Conservation (phyloP, 2,888 invertebrate genomes). For the Sinelater perroti region DNA sequence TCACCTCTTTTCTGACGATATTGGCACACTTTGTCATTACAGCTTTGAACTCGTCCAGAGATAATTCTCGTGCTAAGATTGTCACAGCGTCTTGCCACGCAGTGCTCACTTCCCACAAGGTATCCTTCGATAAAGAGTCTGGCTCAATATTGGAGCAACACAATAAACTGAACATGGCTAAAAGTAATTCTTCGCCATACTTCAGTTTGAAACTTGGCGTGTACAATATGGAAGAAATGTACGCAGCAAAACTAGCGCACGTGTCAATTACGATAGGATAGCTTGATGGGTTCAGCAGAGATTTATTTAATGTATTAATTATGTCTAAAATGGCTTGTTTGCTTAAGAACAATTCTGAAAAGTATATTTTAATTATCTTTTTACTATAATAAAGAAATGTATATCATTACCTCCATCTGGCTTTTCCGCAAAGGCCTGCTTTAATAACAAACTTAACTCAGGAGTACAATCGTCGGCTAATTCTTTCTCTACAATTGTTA, state of each 20-base stretch:
- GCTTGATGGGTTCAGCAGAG: slow-evolving; percentile 51
- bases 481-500: slow-evolving; percentile 55
- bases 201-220: slow-evolving; percentile 58
- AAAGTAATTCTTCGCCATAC: slow-evolving; percentile 60
- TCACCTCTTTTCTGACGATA: slow-evolving; percentile 54
- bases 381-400: background rate
- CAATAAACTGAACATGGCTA: slow-evolving; percentile 62
- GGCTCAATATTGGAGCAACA: slow-evolving; percentile 55
- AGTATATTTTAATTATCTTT: slow-evolving; percentile 19
- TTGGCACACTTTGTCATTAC: slow-evolving; percentile 53
- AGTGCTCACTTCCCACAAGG: slow-evolving; percentile 66
- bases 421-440: slow-evolving; percentile 56
- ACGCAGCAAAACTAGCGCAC: slow-evolving; percentile 64
- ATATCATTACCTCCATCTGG: slow-evolving; percentile 58
- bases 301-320: slow-evolving; percentile 56
- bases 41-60: slow-evolving; percentile 47
- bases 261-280: slow-evolving; percentile 59
- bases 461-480: slow-evolving; percentile 51
- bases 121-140: slow-evolving; percentile 60
- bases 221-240: slow-evolving; percentile 64
- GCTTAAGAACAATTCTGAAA: slow-evolving; percentile 61
- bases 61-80: slow-evolving; percentile 43
- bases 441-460: slow-evolving; percentile 54
- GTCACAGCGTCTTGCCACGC: slow-evolving; percentile 68
- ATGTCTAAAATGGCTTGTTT: slow-evolving; percentile 58